Conservation (phyloP, 2,888 invertebrate species). For the Lutraria lutraria region DNA sequence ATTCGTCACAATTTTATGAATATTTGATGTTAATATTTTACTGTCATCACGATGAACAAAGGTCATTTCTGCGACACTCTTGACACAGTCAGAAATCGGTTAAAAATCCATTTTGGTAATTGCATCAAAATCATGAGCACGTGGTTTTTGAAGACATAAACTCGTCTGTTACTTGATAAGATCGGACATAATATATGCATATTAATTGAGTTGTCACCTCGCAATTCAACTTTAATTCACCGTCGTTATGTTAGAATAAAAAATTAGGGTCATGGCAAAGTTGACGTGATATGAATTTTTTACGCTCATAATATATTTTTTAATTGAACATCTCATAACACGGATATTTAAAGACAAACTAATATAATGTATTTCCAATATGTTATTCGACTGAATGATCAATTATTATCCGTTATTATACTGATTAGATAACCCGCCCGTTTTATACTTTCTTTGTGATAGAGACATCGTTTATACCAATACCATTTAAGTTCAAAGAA, state of each 20-base stretch:
- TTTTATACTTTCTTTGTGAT: too few relatives aligned
- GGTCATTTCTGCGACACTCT: background rate
- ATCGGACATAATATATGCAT: background rate
- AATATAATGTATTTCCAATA: background rate
- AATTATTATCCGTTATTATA: too few relatives aligned
- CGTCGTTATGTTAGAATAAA: background rate
- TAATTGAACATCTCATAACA: background rate
- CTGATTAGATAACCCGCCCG: too few relatives aligned
- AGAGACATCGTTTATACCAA: too few relatives aligned
- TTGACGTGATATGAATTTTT: background rate
- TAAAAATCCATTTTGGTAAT: conserved; percentile 22
- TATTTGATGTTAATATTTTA: conserved; percentile 26
- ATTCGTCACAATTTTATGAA: conserved; percentile 6
- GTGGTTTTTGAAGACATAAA: background rate
- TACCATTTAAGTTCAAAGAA: too few relatives aligned
- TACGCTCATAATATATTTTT: background rate
- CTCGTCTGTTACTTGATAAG: background rate
- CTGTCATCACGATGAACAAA: conserved; percentile 5
- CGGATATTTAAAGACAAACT: background rate
- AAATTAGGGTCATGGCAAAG: background rate
- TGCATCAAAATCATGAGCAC: background rate
- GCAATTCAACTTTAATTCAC: background rate
- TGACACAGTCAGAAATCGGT: background rate
- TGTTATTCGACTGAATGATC: too few relatives aligned
- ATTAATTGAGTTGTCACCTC: background rate